These are phyloP conservation scores for Chrysocyon brachyurus DNA, from an alignment of 2,797 vertebrate genomes.

Conservation along the genomic window DNA sequence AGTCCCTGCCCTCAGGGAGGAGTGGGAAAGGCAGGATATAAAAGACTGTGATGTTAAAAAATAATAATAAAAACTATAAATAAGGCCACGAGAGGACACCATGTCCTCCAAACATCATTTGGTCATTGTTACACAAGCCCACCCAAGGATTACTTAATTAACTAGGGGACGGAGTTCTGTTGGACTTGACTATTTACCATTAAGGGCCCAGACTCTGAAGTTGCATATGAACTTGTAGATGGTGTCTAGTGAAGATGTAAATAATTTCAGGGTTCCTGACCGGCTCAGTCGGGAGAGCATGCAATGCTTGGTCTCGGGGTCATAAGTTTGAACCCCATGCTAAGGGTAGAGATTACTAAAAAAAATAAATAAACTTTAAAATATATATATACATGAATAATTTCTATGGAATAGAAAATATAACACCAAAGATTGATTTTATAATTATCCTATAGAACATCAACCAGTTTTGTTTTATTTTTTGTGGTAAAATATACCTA, in stretches of 20 bases:
- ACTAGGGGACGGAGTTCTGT: background rate
- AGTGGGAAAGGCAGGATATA: background rate
- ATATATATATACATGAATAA: background rate
- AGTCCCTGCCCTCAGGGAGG: background rate
- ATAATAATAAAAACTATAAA: conserved; percentile 31
- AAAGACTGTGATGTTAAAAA: conserved; percentile 19
- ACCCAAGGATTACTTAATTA: background rate
- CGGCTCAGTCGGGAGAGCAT: background rate
- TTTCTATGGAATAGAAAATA: background rate
- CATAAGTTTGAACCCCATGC: background rate
- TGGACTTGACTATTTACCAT: background rate
- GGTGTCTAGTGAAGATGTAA: background rate
- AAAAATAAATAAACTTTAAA: background rate
- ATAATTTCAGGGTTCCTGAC: background rate
- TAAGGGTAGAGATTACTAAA: background rate
- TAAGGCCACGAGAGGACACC: background rate
- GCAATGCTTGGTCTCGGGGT: background rate
- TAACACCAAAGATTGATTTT: background rate
- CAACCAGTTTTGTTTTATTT: background rate
- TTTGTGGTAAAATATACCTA: background rate
- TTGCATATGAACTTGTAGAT: background rate
- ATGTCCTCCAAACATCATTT: background rate
- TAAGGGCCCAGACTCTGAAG: background rate
- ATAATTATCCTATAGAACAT: background rate
- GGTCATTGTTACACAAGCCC: conserved; percentile 52